phyloP scores from a whole-genome alignment of 2,888 invertebrate species.

The Lasioglossum villosulum region DNA sequence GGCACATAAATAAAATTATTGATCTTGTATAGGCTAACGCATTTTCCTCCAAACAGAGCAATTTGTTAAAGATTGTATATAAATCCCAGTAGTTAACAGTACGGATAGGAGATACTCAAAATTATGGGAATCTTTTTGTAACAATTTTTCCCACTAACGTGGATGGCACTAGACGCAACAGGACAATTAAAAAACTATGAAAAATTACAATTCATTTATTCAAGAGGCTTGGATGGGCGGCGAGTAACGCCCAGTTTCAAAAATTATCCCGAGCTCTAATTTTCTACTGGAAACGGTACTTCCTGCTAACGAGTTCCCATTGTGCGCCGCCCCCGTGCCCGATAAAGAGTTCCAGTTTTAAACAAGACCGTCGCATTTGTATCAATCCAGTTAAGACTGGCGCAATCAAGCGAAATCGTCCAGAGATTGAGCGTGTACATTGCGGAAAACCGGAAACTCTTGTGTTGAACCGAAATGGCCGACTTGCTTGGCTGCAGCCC shows the following conservation, averaged over 20 bases:
- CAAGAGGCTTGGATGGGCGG: not conserved
- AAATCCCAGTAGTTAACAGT: not conserved
- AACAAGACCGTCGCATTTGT: conserved; percentile 7
- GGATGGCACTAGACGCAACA: too few relatives aligned
- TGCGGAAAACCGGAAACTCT: conserved; percentile 37
- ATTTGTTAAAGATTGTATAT: not conserved
- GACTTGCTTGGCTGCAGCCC: conserved; percentile 38
- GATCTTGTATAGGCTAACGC: not conserved
- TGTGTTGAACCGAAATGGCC: conserved; percentile 51
- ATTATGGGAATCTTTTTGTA: not conserved
- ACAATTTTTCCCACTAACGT: not conserved
- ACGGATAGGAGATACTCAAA: not conserved
- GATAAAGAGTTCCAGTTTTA: not conserved
- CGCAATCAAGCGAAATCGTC: conserved; percentile 16
- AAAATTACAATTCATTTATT: not conserved
- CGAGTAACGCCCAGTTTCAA: not conserved
- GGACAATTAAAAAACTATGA: not conserved
- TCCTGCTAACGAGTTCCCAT: conserved; percentile 15
- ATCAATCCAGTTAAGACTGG: conserved; percentile 6
- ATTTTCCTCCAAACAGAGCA: not conserved
- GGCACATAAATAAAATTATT: not conserved
- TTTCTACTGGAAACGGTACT: not conserved
- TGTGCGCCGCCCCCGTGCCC: not conserved
- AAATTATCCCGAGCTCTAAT: conserved; percentile 4
- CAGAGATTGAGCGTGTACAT: not conserved